These are phyloP conservation scores for Boloria euphrosyne DNA, from an alignment of 2,888 invertebrate species.

Conservation along the genomic window DNA sequence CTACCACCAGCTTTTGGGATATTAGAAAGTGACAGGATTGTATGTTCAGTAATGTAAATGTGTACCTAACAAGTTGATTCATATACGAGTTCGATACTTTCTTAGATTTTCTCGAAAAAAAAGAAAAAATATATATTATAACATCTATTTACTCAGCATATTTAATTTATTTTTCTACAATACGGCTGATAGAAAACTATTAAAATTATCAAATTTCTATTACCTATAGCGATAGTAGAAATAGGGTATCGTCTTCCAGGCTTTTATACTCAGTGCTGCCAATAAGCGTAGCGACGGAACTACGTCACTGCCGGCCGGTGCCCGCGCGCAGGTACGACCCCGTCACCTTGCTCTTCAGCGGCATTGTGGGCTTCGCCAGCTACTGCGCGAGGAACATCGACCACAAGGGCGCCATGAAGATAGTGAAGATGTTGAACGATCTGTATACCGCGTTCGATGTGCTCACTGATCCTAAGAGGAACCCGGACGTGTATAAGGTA, in stretches of 20 bases:
- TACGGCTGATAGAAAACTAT: too few species aligned
- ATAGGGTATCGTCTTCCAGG: slow-evolving; percentile 70
- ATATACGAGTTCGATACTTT: too few species aligned
- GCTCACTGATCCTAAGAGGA: slow-evolving; percentile 94
- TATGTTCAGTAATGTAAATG: too few species aligned
- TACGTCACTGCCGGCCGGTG: slow-evolving; percentile 95
- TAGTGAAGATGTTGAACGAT: slow-evolving; percentile 95
- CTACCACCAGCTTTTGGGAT: too few species aligned
- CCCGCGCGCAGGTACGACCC: slow-evolving; percentile 93
- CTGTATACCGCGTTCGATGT: slow-evolving; percentile 97
- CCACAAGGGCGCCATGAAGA: slow-evolving; percentile 96
- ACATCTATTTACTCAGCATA: background rate
- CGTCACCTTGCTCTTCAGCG: slow-evolving; percentile 96
- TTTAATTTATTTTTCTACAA: too few species aligned
- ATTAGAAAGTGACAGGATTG: too few species aligned
- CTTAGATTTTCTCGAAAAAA: too few species aligned
- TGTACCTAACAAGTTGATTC: too few species aligned
- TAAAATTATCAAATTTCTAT: too few species aligned
- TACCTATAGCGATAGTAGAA: too few species aligned
- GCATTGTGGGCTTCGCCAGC: slow-evolving; percentile 93
- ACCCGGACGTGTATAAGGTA: slow-evolving; percentile 98
- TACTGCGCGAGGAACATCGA: slow-evolving; percentile 96
- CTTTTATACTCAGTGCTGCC: slow-evolving; percentile 96
- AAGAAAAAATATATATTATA: too few species aligned
- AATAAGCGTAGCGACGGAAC: slow-evolving; percentile 96